Evolutionary conservation across 2,888 invertebrate genomes (phyloP).

Genomic region (Thymelicus sylvestris): DNA sequence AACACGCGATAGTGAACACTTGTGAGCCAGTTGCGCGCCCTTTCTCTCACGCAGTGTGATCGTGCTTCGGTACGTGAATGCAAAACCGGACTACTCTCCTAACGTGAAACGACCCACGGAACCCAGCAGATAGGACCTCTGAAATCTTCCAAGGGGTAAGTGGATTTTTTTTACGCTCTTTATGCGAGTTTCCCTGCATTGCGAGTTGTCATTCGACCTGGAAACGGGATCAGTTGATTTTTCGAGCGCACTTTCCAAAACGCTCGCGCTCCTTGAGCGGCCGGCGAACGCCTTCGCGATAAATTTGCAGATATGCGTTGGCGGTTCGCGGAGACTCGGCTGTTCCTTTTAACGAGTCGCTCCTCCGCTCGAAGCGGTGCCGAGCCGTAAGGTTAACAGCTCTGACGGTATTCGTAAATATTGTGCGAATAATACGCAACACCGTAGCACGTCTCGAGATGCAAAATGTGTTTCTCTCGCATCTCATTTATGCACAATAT

Average conservation of each 20-base stretch:
- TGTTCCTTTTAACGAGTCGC: constrained; percentile 50
- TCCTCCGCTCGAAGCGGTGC: constrained; percentile 44
- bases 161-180: constrained; percentile 46
- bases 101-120: constrained; percentile 64
- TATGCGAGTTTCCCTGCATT: constrained; percentile 47
- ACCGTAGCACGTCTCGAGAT: constrained; percentile 18
- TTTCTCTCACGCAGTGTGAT: constrained; percentile 82
- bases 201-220: constrained; percentile 42
- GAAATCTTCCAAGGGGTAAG: constrained; percentile 69
- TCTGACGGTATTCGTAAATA: constrained; percentile 74
- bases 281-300: constrained; percentile 47
- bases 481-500: constrained; percentile 46
- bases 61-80: constrained; percentile 82
- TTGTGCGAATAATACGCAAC: constrained; percentile 49
- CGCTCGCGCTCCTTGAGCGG: constrained; percentile 56
- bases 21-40: constrained; percentile 76
- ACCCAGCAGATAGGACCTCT: constrained; percentile 64
- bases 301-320: constrained; percentile 59
- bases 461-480: constrained; percentile 23
- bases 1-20: constrained; percentile 71
- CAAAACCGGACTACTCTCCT: constrained; percentile 81
- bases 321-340: constrained; percentile 54
- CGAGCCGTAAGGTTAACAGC: constrained; percentile 62
- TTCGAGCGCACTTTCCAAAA: constrained; percentile 66
- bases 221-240: constrained; percentile 47